Conservation (phyloP, 2,113 vertebrate species). For the Psammodynastes pulverulentus region DNA sequence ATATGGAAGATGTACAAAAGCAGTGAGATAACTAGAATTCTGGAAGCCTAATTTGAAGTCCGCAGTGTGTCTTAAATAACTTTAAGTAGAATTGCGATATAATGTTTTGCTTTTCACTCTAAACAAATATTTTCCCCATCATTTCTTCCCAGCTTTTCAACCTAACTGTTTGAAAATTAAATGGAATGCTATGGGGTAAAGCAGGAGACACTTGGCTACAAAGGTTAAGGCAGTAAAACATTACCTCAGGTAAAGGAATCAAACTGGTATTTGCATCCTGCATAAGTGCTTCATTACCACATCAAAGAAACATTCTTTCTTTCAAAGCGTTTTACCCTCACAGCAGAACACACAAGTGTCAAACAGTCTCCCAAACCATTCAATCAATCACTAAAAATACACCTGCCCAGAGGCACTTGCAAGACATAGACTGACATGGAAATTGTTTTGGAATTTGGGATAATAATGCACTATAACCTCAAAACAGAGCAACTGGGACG, state of each 20-base stretch:
- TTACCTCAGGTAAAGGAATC: neutral
- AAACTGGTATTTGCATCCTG: constrained; percentile 15
- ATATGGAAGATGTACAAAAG: neutral
- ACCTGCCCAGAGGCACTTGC: neutral
- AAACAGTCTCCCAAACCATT: constrained; percentile 5
- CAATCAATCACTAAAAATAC: constrained; percentile 7
- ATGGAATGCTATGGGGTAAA: neutral
- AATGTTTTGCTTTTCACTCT: neutral
- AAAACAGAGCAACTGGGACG: neutral
- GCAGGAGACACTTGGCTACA: neutral
- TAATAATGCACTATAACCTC: neutral
- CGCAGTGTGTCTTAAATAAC: neutral
- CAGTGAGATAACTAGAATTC: neutral
- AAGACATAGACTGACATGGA: neutral
- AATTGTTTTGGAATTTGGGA: neutral
- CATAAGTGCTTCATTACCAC: constrained; percentile 16
- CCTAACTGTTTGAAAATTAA: constrained; percentile 10
- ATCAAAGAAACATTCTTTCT: constrained; percentile 13
- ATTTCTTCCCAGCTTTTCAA: neutral
- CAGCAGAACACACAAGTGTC: neutral
- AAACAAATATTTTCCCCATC: neutral
- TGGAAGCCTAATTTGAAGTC: neutral
- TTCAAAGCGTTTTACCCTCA: neutral
- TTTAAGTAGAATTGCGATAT: neutral
- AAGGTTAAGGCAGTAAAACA: constrained; percentile 28